phyloP scores from a whole-genome alignment of 2,113 vertebrate species.

The Alaudala cheleensis region DNA sequence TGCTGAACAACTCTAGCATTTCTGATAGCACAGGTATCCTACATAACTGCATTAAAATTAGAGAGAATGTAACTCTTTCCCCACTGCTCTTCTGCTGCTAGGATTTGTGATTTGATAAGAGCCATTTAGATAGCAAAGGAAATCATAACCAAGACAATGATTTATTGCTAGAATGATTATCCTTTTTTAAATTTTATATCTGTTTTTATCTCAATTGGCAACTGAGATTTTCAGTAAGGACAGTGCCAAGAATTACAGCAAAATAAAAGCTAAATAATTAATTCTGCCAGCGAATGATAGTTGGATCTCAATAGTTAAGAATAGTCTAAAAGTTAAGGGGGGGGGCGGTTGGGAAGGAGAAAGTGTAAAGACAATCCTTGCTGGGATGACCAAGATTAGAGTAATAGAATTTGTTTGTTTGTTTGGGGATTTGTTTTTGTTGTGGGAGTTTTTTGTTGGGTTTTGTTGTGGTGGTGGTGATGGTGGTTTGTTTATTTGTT shows the following conservation, averaged over 20 bases:
- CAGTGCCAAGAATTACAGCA: constrained; percentile 54
- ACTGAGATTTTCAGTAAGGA: constrained; percentile 52
- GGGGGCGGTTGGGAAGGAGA: not conserved
- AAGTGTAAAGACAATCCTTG: not conserved
- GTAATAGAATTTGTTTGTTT: not conserved
- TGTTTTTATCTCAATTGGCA: constrained; percentile 58
- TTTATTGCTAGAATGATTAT: constrained; percentile 47
- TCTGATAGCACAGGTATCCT: not conserved
- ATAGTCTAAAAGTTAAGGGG: not conserved
- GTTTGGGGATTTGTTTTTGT: not conserved
- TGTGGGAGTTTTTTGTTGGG: not conserved
- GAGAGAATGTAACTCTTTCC: not conserved
- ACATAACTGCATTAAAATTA: not conserved
- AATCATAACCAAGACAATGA: constrained; percentile 37
- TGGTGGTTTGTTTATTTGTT: not conserved
- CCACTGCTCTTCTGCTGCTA: not conserved
- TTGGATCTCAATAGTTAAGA: constrained; percentile 41
- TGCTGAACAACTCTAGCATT: not conserved
- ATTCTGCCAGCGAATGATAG: constrained; percentile 32
- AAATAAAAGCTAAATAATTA: constrained; percentile 55
- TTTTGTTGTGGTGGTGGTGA: not conserved
- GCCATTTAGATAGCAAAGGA: constrained; percentile 59
- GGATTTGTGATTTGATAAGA: constrained; percentile 55
- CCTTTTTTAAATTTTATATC: constrained; percentile 37
- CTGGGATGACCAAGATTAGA: not conserved